Base-by-base conservation (phyloP, 2,888 invertebrate genomes). In the Dromius quadrimaculatus region DNA sequence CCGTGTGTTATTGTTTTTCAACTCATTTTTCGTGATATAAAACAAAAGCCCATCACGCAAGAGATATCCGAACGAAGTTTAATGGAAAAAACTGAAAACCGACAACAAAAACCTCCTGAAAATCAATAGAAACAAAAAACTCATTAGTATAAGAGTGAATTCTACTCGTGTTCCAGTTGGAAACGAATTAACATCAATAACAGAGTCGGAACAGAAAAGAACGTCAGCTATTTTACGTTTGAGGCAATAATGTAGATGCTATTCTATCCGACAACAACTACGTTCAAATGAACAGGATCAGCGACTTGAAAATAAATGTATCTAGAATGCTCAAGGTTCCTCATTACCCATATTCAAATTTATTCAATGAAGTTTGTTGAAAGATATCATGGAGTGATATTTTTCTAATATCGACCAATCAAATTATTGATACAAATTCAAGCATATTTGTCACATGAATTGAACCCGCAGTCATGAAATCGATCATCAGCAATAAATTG, bases 131-230 rank as follows among this genome's bases (percentile, higher is more conserved):
- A 54, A 54, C 28, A 54, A 54, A 54, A 47, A 28, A 28, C 23
- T 54, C 15, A 54, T 54, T 54, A 47, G 23, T 20, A 23, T 47
- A 22, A 19, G 22, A n/a, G 13, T 47, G 23, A 11, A 59, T 59
- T 59, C 59, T 5, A 36, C 36, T 59, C 59, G 36, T 36, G 36
- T 36, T 9, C 11, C 19, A 2, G 9, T 8, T 32, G 20, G 36
- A 3, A 59, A 11, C 11, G 20, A 59, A 59, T 59, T 59, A 59
- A 36, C 59, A 59, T 59, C 59, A 54, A 54, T 47, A 47, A 47
- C 47, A 47, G 9, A 6, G 50, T 23, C 50, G 28, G 54, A 54
- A 5, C 32, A 32, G 32, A 32, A 32, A 32, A 32, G 32, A 5
- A 54, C 54, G 54, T 54, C 54, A 59, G 28, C 34, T 34, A 59